Conservation (phyloP, 2,797 vertebrate genomes). For the Gobionotothen gibberifrons region DNA sequence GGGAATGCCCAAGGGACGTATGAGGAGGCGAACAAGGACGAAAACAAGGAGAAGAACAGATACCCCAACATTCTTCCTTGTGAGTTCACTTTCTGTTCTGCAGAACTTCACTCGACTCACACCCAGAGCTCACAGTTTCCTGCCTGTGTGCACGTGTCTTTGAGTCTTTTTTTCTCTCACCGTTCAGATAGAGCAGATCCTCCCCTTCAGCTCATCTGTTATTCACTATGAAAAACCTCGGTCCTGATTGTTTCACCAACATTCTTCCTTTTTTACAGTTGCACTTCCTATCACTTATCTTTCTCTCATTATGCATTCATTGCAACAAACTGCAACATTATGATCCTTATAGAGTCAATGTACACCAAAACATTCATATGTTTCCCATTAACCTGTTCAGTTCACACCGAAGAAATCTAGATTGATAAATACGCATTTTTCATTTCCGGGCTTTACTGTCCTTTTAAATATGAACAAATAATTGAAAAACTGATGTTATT, state of each 20-base stretch:
- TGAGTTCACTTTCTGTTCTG: constrained; percentile 80
- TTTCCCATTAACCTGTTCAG: too few relatives aligned
- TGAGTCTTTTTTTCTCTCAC: not conserved
- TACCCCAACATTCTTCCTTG: constrained; percentile 98
- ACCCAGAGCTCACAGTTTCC: constrained; percentile 52
- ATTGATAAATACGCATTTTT: too few relatives aligned
- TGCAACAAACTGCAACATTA: not conserved
- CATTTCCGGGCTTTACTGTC: too few relatives aligned
- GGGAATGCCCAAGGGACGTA: constrained; percentile 90
- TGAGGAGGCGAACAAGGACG: constrained; percentile 94
- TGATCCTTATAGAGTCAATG: not conserved
- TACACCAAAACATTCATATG: too few relatives aligned
- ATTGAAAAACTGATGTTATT: too few relatives aligned
- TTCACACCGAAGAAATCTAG: too few relatives aligned
- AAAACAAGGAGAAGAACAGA: constrained; percentile 98
- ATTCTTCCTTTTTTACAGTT: not conserved
- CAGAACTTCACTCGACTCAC: constrained; percentile 31
- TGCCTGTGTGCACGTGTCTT: constrained; percentile 28
- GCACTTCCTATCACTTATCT: not conserved
- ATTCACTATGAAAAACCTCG: constrained; percentile 28
- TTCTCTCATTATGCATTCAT: not conserved
- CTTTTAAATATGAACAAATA: not conserved
- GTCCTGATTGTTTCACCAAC: not conserved
- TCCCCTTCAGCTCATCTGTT: not conserved
- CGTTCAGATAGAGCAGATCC: constrained; percentile 5